These are phyloP conservation scores for Bombus impatiens DNA, from an alignment of 1,140 invertebrate genomes.

Conservation along the genomic window DNA sequence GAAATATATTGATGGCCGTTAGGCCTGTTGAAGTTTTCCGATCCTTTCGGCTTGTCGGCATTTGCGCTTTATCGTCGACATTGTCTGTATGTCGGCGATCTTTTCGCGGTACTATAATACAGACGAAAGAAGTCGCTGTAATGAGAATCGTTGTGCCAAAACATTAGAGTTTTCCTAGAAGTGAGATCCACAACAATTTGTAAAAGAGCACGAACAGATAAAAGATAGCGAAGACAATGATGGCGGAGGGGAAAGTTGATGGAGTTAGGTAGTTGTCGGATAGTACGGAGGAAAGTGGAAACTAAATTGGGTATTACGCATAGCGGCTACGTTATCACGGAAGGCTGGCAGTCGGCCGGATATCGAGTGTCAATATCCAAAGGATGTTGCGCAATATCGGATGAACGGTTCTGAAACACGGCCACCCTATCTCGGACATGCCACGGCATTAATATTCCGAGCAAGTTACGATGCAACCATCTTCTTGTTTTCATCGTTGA, in stretches of 20 bases:
- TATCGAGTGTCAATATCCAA: constrained; percentile 33
- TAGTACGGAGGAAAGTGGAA: background rate
- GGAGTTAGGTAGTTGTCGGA: background rate
- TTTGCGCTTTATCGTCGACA: no score
- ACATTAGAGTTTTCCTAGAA: no score
- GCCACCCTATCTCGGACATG: background rate
- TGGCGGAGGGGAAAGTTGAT: no score
- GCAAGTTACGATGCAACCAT: background rate
- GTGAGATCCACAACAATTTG: no score
- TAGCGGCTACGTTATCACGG: background rate
- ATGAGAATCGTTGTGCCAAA: no score
- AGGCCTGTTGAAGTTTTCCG: no score
- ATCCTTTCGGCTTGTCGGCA: accelerated
- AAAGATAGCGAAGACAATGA: background rate
- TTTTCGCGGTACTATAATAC: no score
- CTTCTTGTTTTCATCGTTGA: background rate
- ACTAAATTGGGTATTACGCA: background rate
- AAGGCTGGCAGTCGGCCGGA: background rate
- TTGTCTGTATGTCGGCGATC: no score
- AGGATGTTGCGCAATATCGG: constrained; percentile 9
- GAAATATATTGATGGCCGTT: no score
- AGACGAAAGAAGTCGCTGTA: no score
- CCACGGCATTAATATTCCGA: constrained; percentile 1
- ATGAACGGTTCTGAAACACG: background rate
- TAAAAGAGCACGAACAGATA: background rate